Conservation (phyloP, 2,797 vertebrate species). For the Acanthis flammea region DNA sequence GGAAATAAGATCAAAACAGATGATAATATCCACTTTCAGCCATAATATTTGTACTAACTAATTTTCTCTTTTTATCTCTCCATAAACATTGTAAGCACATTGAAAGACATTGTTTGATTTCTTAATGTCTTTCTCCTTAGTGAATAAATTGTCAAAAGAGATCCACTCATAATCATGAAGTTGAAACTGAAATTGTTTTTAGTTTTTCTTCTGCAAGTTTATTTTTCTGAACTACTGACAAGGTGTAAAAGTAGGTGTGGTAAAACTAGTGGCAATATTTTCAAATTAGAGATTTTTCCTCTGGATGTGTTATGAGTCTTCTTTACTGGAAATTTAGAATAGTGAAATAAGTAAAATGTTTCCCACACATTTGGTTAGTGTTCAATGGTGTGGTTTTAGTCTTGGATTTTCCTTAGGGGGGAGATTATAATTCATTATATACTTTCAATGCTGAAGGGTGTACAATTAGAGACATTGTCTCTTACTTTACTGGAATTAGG, state of each 20-base stretch:
- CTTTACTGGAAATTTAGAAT: background rate
- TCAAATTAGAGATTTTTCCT: accelerated
- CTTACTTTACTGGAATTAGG: background rate
- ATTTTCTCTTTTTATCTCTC: background rate
- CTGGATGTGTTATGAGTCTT: background rate
- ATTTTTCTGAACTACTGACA: background rate
- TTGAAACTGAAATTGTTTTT: background rate
- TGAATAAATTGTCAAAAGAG: background rate
- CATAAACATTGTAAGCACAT: background rate
- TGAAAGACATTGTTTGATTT: background rate
- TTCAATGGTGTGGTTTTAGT: background rate
- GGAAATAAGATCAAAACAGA: background rate
- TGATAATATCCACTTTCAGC: background rate
- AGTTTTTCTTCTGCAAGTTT: accelerated
- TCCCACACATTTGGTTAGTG: background rate
- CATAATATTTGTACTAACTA: background rate
- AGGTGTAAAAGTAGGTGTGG: background rate
- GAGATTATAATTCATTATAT: background rate
- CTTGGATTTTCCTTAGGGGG: background rate
- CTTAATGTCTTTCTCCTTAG: background rate
- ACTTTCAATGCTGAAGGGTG: background rate
- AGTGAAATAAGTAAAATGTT: background rate
- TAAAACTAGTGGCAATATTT: background rate
- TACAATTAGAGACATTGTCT: background rate
- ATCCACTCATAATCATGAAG: background rate